Evolutionary conservation across 1,140 invertebrate genomes (phyloP), one percentile per base, ranked within the genome.

Genomic region (Eueides isabella): DNA sequence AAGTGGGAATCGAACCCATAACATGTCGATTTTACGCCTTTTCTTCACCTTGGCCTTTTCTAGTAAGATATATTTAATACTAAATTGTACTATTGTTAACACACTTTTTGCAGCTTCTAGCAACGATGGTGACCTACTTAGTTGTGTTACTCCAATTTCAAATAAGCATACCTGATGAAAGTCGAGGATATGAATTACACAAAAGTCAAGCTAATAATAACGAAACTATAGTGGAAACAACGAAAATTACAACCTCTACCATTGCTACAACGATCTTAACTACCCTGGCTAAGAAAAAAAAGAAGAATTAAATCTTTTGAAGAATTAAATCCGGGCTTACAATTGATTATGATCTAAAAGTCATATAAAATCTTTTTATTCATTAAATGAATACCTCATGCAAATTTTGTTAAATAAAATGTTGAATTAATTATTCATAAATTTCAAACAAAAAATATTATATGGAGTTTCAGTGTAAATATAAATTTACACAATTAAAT

Each of bases 51-150:
- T n/a, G n/a, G n/a, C n/a, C n/a, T n/a, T n/a, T n/a, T n/a, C n/a
- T n/a, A n/a, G n/a, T n/a, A n/a, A 31, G 7, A 5, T 31, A 31
- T 7, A 5, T n/a, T 44, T 44, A 44, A 44, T 44, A 44, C 3
- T 2, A 5, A 44, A 44, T 19, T 44, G 6, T 16, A 16, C 41
- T 44, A 44, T 44, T 44, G 41, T 44, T 44, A 3, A 55, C 11
- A 55, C 30, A 12, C 79, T 67, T 67, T 75, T 83, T 78, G 69
- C 86, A 96, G 93, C 87, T 96, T 33, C 81, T 96, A 61, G 95
- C 95, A 9, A 96, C 95, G 33, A 96, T 96, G 95, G 95, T 96
- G 14, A 96, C 95, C 0, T 96, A 96, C 85, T 83, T 96, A 48
- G 95, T 96, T 6, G 95, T 96, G 3, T 79, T 96, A 48, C 86